Percentiles rank a stretch among this genome's conserved stretches.
Conservation (phyloP, 2,797 vertebrate genomes). For the Loriculus beryllinus region DNA sequence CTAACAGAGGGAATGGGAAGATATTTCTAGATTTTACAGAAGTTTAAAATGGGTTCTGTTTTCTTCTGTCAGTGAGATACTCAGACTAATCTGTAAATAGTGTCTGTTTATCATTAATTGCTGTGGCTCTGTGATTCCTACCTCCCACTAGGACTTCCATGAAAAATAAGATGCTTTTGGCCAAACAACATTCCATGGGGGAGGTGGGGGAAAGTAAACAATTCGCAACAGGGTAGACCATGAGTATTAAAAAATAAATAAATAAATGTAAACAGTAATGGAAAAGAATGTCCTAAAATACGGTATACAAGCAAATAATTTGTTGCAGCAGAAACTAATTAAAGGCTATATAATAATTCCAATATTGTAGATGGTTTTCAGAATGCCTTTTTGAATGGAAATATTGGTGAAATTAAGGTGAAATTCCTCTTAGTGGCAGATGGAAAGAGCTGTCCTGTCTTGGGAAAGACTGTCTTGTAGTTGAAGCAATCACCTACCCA, state of each 20-base stretch:
- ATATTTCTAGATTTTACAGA: background rate
- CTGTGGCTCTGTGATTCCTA: background rate
- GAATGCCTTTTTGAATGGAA: background rate
- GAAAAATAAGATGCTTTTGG: slow-evolving; percentile 29
- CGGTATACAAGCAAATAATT: background rate
- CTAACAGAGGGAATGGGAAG: background rate
- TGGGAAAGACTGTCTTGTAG: background rate
- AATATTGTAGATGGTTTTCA: background rate
- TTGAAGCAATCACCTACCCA: background rate
- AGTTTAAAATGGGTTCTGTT: background rate
- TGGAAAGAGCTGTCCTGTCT: background rate
- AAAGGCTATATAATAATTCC: background rate
- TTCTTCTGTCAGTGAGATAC: background rate
- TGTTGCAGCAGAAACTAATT: background rate
- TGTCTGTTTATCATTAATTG: slow-evolving; percentile 66
- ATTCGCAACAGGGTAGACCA: background rate
- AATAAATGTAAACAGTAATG: background rate
- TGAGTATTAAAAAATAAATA: background rate
- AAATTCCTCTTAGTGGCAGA: background rate
- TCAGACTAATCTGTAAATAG: slow-evolving; percentile 22
- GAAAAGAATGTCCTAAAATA: background rate
- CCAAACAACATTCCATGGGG: slow-evolving; percentile 39
- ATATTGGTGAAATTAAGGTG: background rate
- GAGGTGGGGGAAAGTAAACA: slow-evolving; percentile 39
- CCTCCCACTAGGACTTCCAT: slow-evolving; percentile 40